phyloP scores from a whole-genome alignment of 1,140 invertebrate genomes.

The Paraescarpia echinospica region DNA sequence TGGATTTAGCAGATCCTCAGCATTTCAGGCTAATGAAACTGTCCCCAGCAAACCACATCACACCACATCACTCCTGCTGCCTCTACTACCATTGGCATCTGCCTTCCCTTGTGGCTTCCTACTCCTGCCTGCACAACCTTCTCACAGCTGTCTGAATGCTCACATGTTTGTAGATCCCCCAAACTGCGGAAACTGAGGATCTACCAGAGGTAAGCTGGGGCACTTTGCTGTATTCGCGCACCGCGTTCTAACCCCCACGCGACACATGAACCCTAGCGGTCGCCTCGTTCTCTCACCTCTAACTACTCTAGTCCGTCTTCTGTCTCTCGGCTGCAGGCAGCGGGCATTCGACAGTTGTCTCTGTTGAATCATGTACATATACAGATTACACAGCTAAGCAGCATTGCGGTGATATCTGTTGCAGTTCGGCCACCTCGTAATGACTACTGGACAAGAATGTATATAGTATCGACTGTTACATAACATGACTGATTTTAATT shows the following conservation, averaged over 20 bases:
- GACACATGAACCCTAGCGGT: neutral
- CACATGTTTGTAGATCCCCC: neutral
- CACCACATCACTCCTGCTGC: neutral
- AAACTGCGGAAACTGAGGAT: slow-evolving; percentile 4
- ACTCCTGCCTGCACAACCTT: neutral
- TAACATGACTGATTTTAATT: too few species aligned
- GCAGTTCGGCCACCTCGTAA: too few species aligned
- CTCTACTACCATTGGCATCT: neutral
- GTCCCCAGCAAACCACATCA: neutral
- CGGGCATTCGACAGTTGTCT: neutral
- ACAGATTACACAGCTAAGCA: neutral
- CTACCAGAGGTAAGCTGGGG: slow-evolving; percentile 3
- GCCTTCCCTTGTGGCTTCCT: neutral
- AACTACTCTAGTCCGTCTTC: neutral
- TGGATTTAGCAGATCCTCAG: too few species aligned
- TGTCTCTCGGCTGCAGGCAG: neutral
- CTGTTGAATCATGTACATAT: neutral
- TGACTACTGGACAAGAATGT: too few species aligned
- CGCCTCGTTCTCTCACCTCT: neutral
- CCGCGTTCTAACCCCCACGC: neutral
- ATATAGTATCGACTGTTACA: too few species aligned
- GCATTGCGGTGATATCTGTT: neutral
- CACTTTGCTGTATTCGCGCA: neutral
- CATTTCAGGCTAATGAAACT: too few species aligned
- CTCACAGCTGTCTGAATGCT: neutral